Percentiles rank a stretch among this genome's conserved stretches.
Evolutionary conservation across 1,140 invertebrate species (phyloP).

Genomic region (Belonocnema kinseyi): DNA sequence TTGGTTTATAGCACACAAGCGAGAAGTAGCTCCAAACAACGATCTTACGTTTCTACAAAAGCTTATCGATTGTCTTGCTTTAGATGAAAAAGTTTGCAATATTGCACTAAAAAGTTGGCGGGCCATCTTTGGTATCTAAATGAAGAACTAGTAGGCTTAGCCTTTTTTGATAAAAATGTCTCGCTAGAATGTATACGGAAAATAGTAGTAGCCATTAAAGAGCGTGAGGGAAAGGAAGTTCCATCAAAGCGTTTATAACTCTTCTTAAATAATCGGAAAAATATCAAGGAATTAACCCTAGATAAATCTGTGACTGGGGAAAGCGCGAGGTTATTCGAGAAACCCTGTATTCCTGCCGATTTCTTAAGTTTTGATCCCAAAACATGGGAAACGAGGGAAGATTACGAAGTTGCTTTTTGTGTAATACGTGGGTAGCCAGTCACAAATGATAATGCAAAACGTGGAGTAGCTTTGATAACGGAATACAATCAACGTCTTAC

Average conservation of each 20-base stretch:
- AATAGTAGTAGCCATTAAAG: background rate
- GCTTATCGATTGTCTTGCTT: background rate
- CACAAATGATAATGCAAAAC: conserved; percentile 18
- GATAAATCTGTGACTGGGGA: background rate
- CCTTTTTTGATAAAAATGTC: no score
- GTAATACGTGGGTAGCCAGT: background rate
- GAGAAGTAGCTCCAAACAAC: conserved; percentile 24
- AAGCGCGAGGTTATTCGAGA: no score
- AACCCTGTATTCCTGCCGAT: background rate
- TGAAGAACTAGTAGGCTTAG: no score
- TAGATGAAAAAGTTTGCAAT: background rate
- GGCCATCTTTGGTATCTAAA: background rate
- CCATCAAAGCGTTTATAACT: background rate
- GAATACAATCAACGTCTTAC: background rate
- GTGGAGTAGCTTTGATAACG: conserved; percentile 25
- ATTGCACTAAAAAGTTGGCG: background rate
- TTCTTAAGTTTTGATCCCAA: conserved; percentile 1
- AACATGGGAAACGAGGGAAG: background rate
- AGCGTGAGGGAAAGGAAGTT: background rate
- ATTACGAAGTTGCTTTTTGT: background rate
- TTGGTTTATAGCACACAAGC: conserved; percentile 33
- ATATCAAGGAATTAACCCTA: background rate
- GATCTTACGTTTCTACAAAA: background rate
- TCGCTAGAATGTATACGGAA: no score
- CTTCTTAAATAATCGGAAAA: background rate